phyloP scores from a whole-genome alignment of 1,140 invertebrate species.

The Leptopilina clavipes region DNA sequence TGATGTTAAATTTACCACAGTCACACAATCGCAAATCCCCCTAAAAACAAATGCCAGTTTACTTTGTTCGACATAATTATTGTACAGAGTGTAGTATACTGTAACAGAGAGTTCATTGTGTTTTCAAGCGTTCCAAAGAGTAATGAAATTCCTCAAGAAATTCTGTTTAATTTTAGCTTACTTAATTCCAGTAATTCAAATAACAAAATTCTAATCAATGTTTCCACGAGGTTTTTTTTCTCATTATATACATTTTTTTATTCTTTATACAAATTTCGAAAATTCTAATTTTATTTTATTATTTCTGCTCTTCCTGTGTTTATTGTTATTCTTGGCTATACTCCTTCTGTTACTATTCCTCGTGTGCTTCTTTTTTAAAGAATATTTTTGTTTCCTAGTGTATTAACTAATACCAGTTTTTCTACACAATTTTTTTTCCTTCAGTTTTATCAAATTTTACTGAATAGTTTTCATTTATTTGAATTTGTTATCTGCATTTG shows the following conservation, averaged over 20 bases:
- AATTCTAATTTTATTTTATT: slow-evolving; percentile 2
- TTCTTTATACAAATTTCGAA: not conserved
- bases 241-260: not conserved
- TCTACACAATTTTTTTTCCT: too few relatives aligned
- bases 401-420: too few relatives aligned
- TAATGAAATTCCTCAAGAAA: not conserved
- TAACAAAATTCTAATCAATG: too few relatives aligned
- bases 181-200: too few relatives aligned
- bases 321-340: slow-evolving; percentile 24
- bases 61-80: too few relatives aligned
- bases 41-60: too few relatives aligned
- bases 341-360: not conserved
- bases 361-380: not conserved
- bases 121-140: slow-evolving; percentile 5
- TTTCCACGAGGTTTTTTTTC: not conserved
- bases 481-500: too few relatives aligned
- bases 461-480: too few relatives aligned
- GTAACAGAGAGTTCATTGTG: not conserved
- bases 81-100: not conserved
- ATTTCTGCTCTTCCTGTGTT: not conserved
- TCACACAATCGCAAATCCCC: too few relatives aligned
- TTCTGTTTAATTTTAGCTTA: not conserved
- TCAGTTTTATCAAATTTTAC: too few relatives aligned
- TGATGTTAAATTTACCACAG: too few relatives aligned
- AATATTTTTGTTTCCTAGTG: not conserved